Conservation (phyloP, 2,113 vertebrate species). For the Cyanistes caeruleus region DNA sequence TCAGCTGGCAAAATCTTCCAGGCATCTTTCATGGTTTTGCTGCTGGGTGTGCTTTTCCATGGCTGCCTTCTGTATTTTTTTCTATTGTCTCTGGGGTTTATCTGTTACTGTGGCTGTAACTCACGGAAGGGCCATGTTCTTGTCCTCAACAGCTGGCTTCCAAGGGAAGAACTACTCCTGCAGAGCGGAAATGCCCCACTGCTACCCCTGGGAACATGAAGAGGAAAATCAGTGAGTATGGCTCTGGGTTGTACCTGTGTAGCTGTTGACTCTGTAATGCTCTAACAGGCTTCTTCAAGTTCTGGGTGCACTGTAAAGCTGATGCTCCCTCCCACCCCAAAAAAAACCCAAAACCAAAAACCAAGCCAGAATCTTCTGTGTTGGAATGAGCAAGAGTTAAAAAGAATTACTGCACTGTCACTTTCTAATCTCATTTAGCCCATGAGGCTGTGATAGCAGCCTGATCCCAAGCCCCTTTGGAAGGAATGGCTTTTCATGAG, state of each 20-base stretch:
- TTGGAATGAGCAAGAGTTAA: background rate
- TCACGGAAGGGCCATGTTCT: background rate
- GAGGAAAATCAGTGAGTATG: constrained; percentile 91
- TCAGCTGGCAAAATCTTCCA: background rate
- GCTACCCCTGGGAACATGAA: constrained; percentile 81
- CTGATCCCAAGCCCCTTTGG: background rate
- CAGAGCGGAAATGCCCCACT: constrained; percentile 72
- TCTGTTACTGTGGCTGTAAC: background rate
- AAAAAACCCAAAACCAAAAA: background rate
- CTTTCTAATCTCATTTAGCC: background rate
- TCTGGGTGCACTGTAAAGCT: background rate
- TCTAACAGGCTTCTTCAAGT: background rate
- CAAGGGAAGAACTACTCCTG: constrained; percentile 78
- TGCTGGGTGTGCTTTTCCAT: background rate
- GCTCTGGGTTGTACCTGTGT: background rate
- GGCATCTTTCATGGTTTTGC: background rate
- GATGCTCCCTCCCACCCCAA: background rate
- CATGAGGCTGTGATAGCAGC: background rate
- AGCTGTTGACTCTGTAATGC: background rate
- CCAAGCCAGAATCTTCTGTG: background rate
- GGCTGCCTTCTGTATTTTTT: background rate
- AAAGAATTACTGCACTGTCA: background rate
- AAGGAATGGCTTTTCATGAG: background rate
- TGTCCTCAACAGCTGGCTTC: constrained; percentile 85
- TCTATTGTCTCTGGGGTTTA: background rate